Base-by-base conservation (phyloP, 2,797 vertebrate genomes). In the Falco columbarius region DNA sequence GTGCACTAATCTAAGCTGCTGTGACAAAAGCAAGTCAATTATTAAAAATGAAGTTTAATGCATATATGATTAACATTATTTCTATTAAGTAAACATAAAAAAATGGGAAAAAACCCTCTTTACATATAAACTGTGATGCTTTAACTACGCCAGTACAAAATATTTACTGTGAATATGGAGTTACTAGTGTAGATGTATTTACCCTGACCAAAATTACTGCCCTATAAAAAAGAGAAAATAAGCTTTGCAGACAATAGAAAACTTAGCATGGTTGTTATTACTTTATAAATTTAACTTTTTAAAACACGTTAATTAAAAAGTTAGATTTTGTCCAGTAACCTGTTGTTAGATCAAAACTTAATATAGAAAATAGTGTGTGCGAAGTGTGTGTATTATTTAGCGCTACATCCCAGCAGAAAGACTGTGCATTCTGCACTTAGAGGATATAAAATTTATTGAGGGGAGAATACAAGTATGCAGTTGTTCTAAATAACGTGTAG, bases 11-110 rank as follows among this genome's bases (percentile, higher is more conserved):
- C 65, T 68, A 56, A 93, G 55, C 74, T 85, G 34, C 56, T 71
- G 8, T 54, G 32, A 66, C 14, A 66, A 81, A 90, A 93, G 26
- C 42, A 34, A 36, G 32, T 47, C 86, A 82, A 73, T 82, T 89
- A 17, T 79, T 82, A 86, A 89, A 94, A 91, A 76, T 47, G 7
- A 62, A 51, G 5, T 62, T 95, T 86, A 92, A 68, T 70, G 27
- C 34, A 92, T 49, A 42, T 55, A 23, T 18, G 75, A 89, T 55
- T 87, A 86, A 65, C 14, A 61, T 2, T 38, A 58, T 82, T 79
- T 85, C 20, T 67, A n/a, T 85, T 49, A 77, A 88, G n/a, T 71
- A 74, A 87, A 71, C 51, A 49, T 3, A 83, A 86, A 54, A 91
- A 80, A 59, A 24, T 14, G 36, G 14, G 6, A 13, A 72, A 59